These are phyloP conservation scores for Aulostomus chinensis DNA, from an alignment of 2,797 vertebrate genomes.

Conservation along the genomic window DNA sequence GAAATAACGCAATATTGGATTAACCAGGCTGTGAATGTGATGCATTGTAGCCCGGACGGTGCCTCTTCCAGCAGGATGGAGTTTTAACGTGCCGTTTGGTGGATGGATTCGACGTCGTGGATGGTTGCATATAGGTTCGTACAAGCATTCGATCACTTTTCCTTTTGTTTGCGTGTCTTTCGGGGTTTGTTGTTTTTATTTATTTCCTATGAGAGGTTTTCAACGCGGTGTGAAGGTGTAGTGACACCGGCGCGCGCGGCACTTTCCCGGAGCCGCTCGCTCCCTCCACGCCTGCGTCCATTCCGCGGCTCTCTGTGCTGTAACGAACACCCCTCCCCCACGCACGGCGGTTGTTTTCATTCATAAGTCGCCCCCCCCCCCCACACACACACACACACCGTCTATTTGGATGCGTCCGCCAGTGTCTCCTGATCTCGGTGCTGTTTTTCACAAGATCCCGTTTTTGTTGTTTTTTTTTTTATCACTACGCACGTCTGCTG, in stretches of 20 bases:
- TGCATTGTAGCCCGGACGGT: constrained; percentile 49
- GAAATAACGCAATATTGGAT: constrained; percentile 74
- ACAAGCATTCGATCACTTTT: neutral
- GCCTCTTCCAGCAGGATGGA: constrained; percentile 59
- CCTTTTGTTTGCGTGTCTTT: neutral
- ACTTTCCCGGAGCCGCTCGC: no score
- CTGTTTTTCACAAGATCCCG: constrained; percentile 15
- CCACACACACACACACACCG: no score
- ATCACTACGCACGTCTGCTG: no score
- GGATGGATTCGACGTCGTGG: constrained; percentile 81
- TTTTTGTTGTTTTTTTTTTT: constrained; percentile 5
- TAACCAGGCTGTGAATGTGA: constrained; percentile 58
- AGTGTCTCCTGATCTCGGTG: constrained; percentile 34
- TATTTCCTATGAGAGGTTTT: no score
- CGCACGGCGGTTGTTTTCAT: constrained; percentile 87
- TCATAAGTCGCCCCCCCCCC: constrained; percentile 89
- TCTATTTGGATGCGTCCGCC: constrained; percentile 50
- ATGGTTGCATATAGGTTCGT: constrained; percentile 81
- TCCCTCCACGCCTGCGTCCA: constrained; percentile 36
- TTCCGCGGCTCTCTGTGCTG: constrained; percentile 48
- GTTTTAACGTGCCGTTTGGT: constrained; percentile 52
- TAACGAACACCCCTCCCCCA: constrained; percentile 75
- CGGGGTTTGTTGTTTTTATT: neutral
- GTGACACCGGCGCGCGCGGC: no score
- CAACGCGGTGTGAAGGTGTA: no score